Evolutionary conservation across 2,113 vertebrate genomes (phyloP).

Genomic region (Hydrolagus affinis): DNA sequence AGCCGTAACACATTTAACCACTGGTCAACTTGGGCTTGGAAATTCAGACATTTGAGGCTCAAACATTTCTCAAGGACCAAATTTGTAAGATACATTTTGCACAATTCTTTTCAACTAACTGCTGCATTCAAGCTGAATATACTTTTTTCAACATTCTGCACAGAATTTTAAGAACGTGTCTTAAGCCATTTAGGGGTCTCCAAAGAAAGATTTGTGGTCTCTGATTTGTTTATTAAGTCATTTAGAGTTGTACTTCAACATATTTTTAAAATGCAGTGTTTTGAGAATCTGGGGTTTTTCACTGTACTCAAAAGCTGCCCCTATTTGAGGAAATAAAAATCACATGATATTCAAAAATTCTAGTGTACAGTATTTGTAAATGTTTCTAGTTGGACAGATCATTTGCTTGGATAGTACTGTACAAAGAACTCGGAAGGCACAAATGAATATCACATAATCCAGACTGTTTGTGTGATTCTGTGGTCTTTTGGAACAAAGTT

Average conservation of each 20-base stretch:
- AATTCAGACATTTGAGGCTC: too few species aligned
- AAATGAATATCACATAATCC: neutral
- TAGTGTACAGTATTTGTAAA: neutral
- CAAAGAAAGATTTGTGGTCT: too few species aligned
- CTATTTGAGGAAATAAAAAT: neutral
- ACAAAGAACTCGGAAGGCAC: neutral
- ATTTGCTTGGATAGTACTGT: neutral
- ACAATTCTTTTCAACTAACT: too few species aligned
- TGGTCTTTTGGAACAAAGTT: neutral
- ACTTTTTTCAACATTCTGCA: too few species aligned
- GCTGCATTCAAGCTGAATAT: too few species aligned
- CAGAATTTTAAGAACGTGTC: too few species aligned
- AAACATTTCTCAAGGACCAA: too few species aligned
- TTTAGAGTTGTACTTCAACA: neutral
- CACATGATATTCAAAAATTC: constrained; percentile 10
- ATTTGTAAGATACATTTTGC: too few species aligned
- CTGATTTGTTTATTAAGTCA: neutral
- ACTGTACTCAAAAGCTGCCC: neutral
- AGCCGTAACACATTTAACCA: too few species aligned
- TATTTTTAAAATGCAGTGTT: neutral
- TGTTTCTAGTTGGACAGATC: neutral
- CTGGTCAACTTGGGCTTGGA: too few species aligned
- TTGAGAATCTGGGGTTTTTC: neutral
- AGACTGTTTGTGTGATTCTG: neutral
- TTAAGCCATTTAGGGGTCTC: too few species aligned